Conservation (phyloP, 2,888 invertebrate genomes). For the Stramonita haemastoma region DNA sequence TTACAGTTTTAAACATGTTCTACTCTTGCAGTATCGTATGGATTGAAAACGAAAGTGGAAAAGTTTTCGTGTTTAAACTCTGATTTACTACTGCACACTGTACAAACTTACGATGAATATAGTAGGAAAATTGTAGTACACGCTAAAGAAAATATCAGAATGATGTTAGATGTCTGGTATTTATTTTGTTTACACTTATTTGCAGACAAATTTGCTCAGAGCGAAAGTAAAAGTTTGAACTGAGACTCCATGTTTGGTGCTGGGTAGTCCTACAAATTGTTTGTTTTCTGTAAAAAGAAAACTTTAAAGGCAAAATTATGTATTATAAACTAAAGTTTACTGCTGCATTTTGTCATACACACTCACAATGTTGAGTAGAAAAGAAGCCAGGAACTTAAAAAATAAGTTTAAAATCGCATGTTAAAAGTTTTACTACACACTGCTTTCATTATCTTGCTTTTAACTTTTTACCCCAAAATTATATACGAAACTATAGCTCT, state of each 20-base stretch:
- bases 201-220: neutral
- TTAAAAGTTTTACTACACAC: too few relatives aligned
- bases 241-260: neutral
- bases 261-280: neutral
- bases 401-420: too few relatives aligned
- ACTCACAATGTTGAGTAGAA: too few relatives aligned
- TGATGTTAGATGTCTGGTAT: neutral
- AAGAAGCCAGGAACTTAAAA: too few relatives aligned
- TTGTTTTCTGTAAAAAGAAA: neutral
- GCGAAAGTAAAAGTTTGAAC: neutral
- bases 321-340: neutral
- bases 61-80: neutral
- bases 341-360: too few relatives aligned
- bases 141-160: too few relatives aligned
- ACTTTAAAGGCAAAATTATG: neutral
- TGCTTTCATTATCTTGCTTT: neutral
- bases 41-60: conserved; percentile 12
- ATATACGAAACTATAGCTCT: neutral
- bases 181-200: neutral
- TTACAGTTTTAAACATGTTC: neutral
- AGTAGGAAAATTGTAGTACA: too few relatives aligned
- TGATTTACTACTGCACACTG: neutral
- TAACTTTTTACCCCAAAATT: conserved; percentile 16
- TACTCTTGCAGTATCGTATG: neutral
- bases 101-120: too few relatives aligned